Conservation (phyloP, 2,797 vertebrate genomes). For the Orientallactaga sibirica region DNA sequence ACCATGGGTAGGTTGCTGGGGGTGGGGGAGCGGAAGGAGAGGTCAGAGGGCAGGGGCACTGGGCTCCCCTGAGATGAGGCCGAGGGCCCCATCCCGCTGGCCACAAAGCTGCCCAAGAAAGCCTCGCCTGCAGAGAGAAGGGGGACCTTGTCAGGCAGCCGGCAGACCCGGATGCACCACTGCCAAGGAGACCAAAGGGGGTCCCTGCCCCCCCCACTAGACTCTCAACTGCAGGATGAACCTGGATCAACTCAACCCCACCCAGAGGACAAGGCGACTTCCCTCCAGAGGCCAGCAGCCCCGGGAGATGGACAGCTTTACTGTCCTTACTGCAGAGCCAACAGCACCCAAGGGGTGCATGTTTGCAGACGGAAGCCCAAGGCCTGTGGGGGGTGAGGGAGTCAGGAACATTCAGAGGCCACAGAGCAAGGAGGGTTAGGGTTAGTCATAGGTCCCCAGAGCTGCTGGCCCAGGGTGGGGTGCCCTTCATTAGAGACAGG, state of each 20-base stretch:
- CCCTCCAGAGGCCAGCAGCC: too few relatives aligned
- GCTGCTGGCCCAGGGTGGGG: background rate
- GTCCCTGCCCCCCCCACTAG: background rate
- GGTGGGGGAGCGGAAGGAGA: slow-evolving; percentile 91
- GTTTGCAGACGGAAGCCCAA: background rate
- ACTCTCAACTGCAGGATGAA: background rate
- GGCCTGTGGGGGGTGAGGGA: background rate
- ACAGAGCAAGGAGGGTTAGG: too few relatives aligned
- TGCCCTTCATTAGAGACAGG: background rate
- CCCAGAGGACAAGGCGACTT: background rate
- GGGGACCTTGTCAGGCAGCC: slow-evolving; percentile 55
- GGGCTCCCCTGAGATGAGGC: slow-evolving; percentile 84
- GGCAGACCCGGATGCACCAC: background rate
- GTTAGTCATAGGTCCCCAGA: background rate
- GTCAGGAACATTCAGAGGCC: background rate
- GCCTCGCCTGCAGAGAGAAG: slow-evolving; percentile 89
- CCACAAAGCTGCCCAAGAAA: slow-evolving; percentile 89
- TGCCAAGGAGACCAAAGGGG: background rate
- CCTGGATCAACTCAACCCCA: background rate
- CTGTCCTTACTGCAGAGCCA: too few relatives aligned
- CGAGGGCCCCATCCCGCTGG: slow-evolving; percentile 88
- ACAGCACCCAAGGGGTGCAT: background rate
- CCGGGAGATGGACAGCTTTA: background rate
- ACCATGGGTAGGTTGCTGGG: slow-evolving; percentile 92
- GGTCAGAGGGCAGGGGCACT: slow-evolving; percentile 90